These are phyloP conservation scores for Amblyjoppa proteus DNA, from an alignment of 2,888 invertebrate species.

Conservation along the genomic window DNA sequence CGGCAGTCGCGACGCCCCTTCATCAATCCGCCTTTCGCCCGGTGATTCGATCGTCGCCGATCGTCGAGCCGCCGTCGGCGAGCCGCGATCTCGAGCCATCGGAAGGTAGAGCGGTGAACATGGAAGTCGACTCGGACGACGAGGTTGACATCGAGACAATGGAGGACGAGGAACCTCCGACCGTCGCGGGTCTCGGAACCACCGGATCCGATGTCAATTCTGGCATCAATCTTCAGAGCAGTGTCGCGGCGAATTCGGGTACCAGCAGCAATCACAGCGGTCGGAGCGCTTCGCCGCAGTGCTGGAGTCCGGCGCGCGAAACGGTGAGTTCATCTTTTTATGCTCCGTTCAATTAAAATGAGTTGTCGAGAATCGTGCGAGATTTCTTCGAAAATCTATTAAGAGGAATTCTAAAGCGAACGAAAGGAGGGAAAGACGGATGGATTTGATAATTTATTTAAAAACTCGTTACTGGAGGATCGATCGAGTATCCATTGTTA, in stretches of 20 bases:
- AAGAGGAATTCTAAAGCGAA: too few species aligned
- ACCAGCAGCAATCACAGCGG: conserved; percentile 79
- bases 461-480: background rate
- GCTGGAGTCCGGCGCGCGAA: conserved; percentile 86
- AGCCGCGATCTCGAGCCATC: conserved; percentile 77
- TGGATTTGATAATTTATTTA: background rate
- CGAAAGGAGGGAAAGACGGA: too few species aligned
- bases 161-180: conserved; percentile 88
- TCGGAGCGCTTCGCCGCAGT: conserved; percentile 79
- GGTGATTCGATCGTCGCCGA: conserved; percentile 83
- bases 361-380: background rate
- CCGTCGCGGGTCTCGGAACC: conserved; percentile 57
- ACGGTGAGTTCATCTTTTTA: conserved; percentile 83
- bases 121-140: conserved; percentile 91
- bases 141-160: conserved; percentile 95
- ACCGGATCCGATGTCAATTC: conserved; percentile 72
- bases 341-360: background rate
- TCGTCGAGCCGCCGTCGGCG: conserved; percentile 76
- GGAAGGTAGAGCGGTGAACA: conserved; percentile 82
- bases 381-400: too few species aligned
- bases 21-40: conserved; percentile 88
- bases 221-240: conserved; percentile 73
- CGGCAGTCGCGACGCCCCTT: conserved; percentile 78
- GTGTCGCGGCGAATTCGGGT: conserved; percentile 73
- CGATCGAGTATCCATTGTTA: conserved; percentile 4